phyloP scores from a whole-genome alignment of 1,140 invertebrate genomes.

The Papilio aristodemus region DNA sequence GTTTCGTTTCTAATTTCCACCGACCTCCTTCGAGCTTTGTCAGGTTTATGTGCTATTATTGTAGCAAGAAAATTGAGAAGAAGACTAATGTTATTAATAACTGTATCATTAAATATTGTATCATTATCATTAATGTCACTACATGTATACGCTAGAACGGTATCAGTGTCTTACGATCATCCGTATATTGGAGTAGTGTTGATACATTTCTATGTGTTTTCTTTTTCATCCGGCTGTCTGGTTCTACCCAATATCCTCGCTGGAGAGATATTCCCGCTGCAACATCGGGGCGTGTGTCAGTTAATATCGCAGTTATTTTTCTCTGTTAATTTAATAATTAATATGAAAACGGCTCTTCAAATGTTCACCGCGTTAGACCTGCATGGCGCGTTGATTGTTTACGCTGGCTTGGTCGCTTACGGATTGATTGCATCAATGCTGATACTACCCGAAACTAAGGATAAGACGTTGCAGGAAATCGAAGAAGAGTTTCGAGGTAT shows the following conservation, averaged over 20 bases:
- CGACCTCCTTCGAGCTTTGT: not conserved
- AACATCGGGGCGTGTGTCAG: constrained; percentile 30
- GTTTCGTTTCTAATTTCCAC: not conserved
- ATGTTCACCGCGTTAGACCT: not conserved
- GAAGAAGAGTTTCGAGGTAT: constrained; percentile 4
- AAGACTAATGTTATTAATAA: constrained; percentile 32
- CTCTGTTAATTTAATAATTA: not conserved
- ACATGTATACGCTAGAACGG: constrained; percentile 32
- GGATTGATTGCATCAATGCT: not conserved
- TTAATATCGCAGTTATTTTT: constrained; percentile 2
- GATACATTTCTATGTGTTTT: constrained; percentile 36
- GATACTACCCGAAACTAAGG: not conserved
- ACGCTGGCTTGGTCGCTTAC: not conserved
- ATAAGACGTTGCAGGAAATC: not conserved
- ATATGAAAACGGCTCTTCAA: not conserved
- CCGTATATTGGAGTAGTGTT: constrained; percentile 34
- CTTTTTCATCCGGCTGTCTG: not conserved
- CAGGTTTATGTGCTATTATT: constrained; percentile 15
- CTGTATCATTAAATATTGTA: constrained; percentile 29
- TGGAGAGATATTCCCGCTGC: constrained; percentile 40
- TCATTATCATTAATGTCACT: constrained; percentile 28
- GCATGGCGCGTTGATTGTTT: not conserved
- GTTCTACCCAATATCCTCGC: constrained; percentile 34
- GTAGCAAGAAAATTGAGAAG: constrained; percentile 38
- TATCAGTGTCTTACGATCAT: constrained; percentile 29